phyloP scores from a whole-genome alignment of 2,113 vertebrate genomes.

The Plestiodon gilberti region DNA sequence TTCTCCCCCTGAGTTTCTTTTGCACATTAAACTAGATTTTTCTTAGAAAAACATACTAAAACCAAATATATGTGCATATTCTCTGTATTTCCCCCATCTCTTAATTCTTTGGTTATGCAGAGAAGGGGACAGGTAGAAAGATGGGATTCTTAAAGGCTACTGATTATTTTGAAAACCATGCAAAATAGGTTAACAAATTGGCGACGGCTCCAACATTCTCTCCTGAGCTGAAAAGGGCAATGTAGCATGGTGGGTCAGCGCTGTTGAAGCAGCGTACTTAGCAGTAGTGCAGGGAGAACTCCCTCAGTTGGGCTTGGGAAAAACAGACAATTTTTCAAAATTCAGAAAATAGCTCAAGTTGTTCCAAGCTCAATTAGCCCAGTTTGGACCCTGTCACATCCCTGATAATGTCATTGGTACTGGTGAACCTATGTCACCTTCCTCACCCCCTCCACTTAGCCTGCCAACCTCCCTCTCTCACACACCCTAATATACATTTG shows the following conservation, averaged over 20 bases:
- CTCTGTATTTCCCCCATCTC: background rate
- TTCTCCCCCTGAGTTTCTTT: slow-evolving; percentile 11
- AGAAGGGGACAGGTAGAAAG: background rate
- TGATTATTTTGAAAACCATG: background rate
- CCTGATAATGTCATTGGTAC: too few relatives aligned
- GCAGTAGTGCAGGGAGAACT: too few relatives aligned
- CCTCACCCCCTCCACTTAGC: too few relatives aligned
- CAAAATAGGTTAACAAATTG: background rate
- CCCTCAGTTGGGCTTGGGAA: too few relatives aligned
- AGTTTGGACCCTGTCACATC: too few relatives aligned
- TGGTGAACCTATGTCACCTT: too few relatives aligned
- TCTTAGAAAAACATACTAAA: slow-evolving; percentile 20
- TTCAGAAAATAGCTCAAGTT: too few relatives aligned
- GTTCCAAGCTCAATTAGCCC: too few relatives aligned
- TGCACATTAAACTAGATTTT: slow-evolving; percentile 13
- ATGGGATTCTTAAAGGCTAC: background rate
- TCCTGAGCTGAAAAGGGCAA: background rate
- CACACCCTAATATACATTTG: too few relatives aligned
- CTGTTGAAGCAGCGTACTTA: background rate
- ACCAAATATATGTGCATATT: background rate
- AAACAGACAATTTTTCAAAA: too few relatives aligned
- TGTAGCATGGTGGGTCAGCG: background rate
- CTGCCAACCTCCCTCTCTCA: too few relatives aligned
- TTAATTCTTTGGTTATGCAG: background rate
- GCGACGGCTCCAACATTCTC: background rate